Conservation (phyloP, 2,113 vertebrate species). For the Nicator chloris region DNA sequence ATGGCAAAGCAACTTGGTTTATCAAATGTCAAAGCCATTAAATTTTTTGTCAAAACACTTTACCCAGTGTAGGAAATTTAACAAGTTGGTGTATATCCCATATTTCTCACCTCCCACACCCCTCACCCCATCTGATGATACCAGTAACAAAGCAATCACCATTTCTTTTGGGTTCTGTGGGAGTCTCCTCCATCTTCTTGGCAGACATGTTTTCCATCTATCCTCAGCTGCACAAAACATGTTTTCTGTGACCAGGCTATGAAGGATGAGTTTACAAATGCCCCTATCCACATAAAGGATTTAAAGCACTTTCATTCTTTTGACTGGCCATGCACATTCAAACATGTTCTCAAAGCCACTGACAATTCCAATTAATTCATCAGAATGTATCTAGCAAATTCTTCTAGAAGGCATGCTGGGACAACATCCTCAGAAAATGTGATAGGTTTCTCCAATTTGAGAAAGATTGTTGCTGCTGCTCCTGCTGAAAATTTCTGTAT, state of each 20-base stretch:
- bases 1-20: no score
- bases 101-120: background rate
- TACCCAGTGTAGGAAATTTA: background rate
- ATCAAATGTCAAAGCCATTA: background rate
- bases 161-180: background rate
- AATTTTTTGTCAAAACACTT: background rate
- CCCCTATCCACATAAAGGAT: background rate
- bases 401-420: background rate
- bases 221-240: background rate
- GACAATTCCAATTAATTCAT: background rate
- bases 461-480: background rate
- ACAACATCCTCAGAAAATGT: background rate
- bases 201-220: background rate
- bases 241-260: no score
- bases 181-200: background rate
- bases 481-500: background rate
- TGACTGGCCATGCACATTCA: background rate
- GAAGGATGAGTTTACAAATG: no score
- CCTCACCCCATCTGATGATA: background rate
- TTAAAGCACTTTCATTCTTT: background rate
- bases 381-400: background rate
- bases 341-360: background rate
- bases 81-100: background rate
- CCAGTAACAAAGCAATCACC: background rate
- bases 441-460: background rate